These are phyloP conservation scores for Brachionus calyciflorus DNA, from an alignment of 1,140 invertebrate species.

Conservation along the genomic window DNA sequence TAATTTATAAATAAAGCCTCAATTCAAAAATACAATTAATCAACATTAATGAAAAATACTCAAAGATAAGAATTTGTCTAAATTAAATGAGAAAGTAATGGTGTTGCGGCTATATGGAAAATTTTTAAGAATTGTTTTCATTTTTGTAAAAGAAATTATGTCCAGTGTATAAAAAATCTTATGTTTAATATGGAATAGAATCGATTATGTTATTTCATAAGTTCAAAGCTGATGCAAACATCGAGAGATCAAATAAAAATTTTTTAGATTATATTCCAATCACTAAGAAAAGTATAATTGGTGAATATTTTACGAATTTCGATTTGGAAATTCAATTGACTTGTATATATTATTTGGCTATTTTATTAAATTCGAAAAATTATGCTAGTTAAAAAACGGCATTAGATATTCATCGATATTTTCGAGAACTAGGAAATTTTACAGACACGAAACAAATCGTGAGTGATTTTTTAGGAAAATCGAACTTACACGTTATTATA, in stretches of 20 bases:
- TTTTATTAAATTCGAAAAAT: not conserved
- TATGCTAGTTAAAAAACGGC: conserved; percentile 20
- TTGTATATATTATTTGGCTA: not conserved
- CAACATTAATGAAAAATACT: no score
- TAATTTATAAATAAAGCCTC: no score
- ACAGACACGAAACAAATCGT: not conserved
- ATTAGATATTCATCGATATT: conserved; percentile 16
- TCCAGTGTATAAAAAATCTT: no score
- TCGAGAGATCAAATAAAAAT: not conserved
- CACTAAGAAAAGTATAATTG: not conserved
- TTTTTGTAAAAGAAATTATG: no score
- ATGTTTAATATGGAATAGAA: not conserved
- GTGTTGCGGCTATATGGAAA: no score
- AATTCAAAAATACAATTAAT: no score
- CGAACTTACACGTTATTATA: not conserved
- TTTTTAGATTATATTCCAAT: not conserved
- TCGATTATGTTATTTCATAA: not conserved
- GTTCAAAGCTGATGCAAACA: not conserved
- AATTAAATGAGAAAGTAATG: no score
- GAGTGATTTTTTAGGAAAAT: not conserved
- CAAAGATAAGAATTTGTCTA: no score
- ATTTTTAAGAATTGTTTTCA: no score
- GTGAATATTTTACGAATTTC: not conserved
- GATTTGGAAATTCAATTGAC: not conserved
- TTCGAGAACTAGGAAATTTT: not conserved